Base-by-base conservation (phyloP, 1,140 invertebrate species). In the Drosophila burlai region DNA sequence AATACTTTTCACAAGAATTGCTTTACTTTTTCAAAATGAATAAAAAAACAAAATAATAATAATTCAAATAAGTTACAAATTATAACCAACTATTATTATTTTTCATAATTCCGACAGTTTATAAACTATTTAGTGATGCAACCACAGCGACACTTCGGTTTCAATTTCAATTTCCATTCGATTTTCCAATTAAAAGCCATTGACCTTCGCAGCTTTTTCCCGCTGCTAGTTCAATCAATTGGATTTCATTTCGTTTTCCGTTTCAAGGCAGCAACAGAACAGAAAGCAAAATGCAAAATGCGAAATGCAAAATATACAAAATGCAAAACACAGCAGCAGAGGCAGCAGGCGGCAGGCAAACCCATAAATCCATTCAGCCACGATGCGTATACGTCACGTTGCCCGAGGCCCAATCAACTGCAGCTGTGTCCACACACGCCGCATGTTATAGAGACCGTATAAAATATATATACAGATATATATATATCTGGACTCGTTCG, bases 361-460 rank as follows among this genome's bases (percentile, higher is more conserved):
- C 31, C 66, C 66, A 78, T 78, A 76, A 74, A 74, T 74, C 67
- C 69, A 57, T 21, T 21, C 26, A 77, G 38, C 76, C 74, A 84
- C 78, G 46, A 43, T 86, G 83, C 83, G 83, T 89, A 89, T 89
- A 87, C 81, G 81, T 81, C 81, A 84, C 63, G 72, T 73, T 58
- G 57, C 71, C 67, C 54, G 47, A 55, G 71, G 73, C 63, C 68
- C 76, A 68, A 83, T 80, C 83, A 77, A 71, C 36, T 84, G 84
- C 84, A 89, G 84, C 84, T 89, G 84, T 78, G 81, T 73, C 68
- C 59, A 76, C 67, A 73, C 38, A 61, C 18, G 49, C 29, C 43
- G 7, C 24, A 18, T 38, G 18, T 31, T 38, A n/a, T 38, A 26
- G 13, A 54, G 10, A 45, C 16, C 15, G 49, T 18, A 34, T 52